Percentiles rank a stretch among this genome's conserved stretches.
phyloP scores from a whole-genome alignment of 2,113 vertebrate species.

The Paramisgurnus dabryanus region DNA sequence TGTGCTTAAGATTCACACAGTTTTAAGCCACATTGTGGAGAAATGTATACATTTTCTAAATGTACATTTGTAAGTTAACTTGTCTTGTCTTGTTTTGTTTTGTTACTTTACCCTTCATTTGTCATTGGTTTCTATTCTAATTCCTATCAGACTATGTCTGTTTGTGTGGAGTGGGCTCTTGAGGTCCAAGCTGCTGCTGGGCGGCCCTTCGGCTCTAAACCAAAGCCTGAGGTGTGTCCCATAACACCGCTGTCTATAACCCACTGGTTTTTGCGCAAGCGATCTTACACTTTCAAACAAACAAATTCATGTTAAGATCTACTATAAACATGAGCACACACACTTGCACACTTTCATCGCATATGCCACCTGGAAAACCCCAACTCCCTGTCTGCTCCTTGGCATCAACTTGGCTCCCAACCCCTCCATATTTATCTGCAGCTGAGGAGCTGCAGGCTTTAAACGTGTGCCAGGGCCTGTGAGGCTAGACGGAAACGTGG shows the following conservation, averaged over 20 bases:
- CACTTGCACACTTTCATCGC: background rate
- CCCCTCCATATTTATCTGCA: constrained; percentile 3
- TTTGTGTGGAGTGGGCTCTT: constrained; percentile 7
- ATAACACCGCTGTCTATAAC: constrained; percentile 23
- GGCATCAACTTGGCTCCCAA: background rate
- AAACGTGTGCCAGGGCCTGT: background rate
- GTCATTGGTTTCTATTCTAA: constrained; percentile 2
- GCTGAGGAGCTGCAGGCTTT: constrained; percentile 12
- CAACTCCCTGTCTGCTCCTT: constrained; percentile 2
- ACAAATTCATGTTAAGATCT: background rate
- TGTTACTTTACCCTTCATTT: background rate
- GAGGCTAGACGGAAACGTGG: background rate
- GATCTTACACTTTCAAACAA: background rate
- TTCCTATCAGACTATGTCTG: constrained; percentile 3
- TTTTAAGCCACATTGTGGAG: background rate
- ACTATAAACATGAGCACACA: constrained; percentile 7
- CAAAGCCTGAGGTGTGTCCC: background rate
- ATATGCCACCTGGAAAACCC: background rate
- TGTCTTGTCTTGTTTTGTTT: background rate
- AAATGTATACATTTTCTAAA: too few species aligned
- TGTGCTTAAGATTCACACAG: too few species aligned
- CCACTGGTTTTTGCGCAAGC: constrained; percentile 9
- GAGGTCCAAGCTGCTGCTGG: constrained; percentile 2
- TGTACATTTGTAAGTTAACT: too few species aligned
- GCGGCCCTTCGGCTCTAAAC: constrained; percentile 1